Evolutionary conservation across 1,140 invertebrate genomes (phyloP).

Genomic region (Anastatus disparis): DNA sequence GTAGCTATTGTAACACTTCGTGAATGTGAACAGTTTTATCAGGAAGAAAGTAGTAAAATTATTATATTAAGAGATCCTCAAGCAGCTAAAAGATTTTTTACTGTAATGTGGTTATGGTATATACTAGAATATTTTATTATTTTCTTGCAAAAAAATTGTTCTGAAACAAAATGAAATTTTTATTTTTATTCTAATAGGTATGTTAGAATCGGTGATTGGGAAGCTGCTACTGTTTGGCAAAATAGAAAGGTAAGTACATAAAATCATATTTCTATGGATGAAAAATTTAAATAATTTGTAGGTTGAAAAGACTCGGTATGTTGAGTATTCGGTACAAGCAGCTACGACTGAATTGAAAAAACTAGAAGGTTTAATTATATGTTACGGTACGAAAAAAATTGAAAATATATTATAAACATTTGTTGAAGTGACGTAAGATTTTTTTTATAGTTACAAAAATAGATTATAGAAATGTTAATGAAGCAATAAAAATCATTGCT

Average conservation of each 20-base stretch:
- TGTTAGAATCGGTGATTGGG: slow-evolving; percentile 58
- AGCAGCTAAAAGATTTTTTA: slow-evolving; percentile 58
- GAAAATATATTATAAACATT: neutral
- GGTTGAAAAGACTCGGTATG: too few relatives aligned
- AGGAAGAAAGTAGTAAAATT: slow-evolving; percentile 56
- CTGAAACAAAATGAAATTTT: too few relatives aligned
- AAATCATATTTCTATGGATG: neutral
- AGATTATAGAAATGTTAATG: neutral
- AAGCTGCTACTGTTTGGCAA: slow-evolving; percentile 53
- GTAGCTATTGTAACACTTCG: slow-evolving; percentile 55
- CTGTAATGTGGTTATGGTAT: slow-evolving; percentile 63
- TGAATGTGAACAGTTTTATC: slow-evolving; percentile 60
- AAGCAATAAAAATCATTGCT: slow-evolving; percentile 43
- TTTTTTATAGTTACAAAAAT: neutral
- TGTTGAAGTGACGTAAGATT: neutral
- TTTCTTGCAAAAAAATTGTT: too few relatives aligned
- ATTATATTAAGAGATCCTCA: slow-evolving; percentile 54
- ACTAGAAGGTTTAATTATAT: slow-evolving; percentile 58
- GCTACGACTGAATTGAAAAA: slow-evolving; percentile 55
- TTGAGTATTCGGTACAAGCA: slow-evolving; percentile 50
- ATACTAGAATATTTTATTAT: too few relatives aligned
- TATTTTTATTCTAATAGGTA: slow-evolving; percentile 51
- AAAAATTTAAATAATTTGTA: neutral
- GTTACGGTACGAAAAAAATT: slow-evolving; percentile 51
- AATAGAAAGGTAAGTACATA: slow-evolving; percentile 40